These are phyloP conservation scores for Lochmaea crataegi DNA, from an alignment of 2,888 invertebrate species.

Conservation along the genomic window DNA sequence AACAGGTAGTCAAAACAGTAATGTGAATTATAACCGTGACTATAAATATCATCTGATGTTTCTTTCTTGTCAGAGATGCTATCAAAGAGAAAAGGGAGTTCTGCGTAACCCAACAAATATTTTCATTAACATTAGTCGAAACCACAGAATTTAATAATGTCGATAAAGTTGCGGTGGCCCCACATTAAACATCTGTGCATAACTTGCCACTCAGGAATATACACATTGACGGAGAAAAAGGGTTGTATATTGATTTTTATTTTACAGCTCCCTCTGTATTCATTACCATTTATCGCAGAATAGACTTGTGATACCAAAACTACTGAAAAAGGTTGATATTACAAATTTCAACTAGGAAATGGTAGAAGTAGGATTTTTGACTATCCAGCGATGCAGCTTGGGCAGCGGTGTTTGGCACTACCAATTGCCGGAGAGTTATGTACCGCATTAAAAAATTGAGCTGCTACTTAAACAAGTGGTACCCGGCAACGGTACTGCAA, in stretches of 20 bases:
- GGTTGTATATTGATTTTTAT: neutral
- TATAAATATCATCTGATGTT: slow-evolving; percentile 24
- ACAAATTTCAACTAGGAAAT: no score
- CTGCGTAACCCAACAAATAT: slow-evolving; percentile 42
- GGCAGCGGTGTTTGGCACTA: no score
- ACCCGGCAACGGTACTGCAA: no score
- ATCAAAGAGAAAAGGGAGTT: slow-evolving; percentile 24
- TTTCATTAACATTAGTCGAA: slow-evolving; percentile 44
- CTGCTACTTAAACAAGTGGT: no score
- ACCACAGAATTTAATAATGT: slow-evolving; percentile 46
- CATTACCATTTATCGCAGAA: no score
- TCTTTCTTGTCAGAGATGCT: slow-evolving; percentile 22
- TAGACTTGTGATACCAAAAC: no score
- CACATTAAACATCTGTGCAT: slow-evolving; percentile 49
- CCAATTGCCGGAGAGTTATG: no score
- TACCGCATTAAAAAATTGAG: no score
- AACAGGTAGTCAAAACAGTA: slow-evolving; percentile 18
- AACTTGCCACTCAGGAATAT: slow-evolving; percentile 30
- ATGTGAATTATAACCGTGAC: slow-evolving; percentile 15
- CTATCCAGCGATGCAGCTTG: no score
- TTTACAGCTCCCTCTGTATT: neutral
- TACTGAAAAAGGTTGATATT: no score
- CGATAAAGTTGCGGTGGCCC: slow-evolving; percentile 40
- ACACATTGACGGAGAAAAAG: slow-evolving; percentile 27
- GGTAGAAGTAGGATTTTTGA: no score